Evolutionary conservation across 1,140 invertebrate species (phyloP), one percentile per base, ranked within the genome.

Genomic region (Thalassaphorura encarpata): DNA sequence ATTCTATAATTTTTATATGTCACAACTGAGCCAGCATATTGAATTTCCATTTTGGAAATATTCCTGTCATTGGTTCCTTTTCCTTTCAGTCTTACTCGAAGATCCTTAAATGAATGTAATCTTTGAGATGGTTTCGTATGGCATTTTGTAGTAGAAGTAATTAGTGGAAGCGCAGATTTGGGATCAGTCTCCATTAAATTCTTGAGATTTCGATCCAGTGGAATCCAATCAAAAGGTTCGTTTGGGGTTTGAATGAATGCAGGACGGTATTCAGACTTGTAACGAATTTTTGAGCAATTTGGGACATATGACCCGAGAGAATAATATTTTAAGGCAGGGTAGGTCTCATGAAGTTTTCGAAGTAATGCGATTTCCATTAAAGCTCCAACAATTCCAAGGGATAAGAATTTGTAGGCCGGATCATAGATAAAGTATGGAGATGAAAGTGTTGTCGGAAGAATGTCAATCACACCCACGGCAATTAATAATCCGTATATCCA

Each of bases 261-360:
- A 2, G 93, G 90, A 33, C 68, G 71, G 68, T 87, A 85, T 68
- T 84, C 82, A 16, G 87, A 89, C 75, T 97, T 97, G 69, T 97
- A 98, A 58, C 82, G 78, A 96, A 99, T 99, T 75, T 99, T 99
- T 0, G 80, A 80, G 71, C 96, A 99, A 0, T 87, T 82, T 73
- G 97, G 93, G 67, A 99, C 94, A 68, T 99, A 99, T 72, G 84
- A 99, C 29, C 96, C 96, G 91, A 99, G 94, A 67, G 98, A 98
- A 71, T 99, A 99, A 72, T 86, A 88, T 67, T 82, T 77, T 0
- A 98, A 67, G 11, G 80, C 67, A 0, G 82, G 78, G 39, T 76
- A 72, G 23, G 69, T 58, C 45, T 75, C 74, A 36, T 85, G 75
- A 6, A 97, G 68, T 46, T 56, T 50, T n/a, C 28, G 41, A 28